Evolutionary conservation across 2,113 vertebrate genomes (phyloP).

Genomic region (Lepus timidus): DNA sequence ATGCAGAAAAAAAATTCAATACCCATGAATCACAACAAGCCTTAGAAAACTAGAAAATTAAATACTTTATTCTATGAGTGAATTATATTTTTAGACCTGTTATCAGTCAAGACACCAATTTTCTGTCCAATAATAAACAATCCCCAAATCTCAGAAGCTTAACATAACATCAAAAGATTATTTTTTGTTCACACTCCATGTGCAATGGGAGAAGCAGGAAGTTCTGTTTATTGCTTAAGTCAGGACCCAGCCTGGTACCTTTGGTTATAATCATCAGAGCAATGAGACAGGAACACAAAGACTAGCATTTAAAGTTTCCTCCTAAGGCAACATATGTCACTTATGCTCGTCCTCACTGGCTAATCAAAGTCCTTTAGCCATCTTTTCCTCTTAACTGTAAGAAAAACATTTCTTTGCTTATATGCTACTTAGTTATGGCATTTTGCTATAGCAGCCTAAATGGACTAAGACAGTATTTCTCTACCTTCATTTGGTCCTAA

Average conservation of each 20-base stretch:
- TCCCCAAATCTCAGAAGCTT: not conserved
- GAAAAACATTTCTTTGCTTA: not conserved
- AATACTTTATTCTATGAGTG: not conserved
- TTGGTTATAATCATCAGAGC: not conserved
- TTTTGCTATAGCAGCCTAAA: not conserved
- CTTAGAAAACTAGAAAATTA: conserved; percentile 27
- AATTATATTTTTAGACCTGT: conserved; percentile 22
- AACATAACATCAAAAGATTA: not conserved
- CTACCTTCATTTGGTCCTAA: conserved; percentile 16
- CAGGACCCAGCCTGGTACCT: not conserved
- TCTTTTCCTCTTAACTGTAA: not conserved
- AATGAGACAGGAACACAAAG: not conserved
- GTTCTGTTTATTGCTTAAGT: not conserved
- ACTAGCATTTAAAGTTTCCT: not conserved
- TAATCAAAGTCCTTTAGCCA: not conserved
- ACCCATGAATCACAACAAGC: not conserved
- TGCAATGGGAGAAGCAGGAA: not conserved
- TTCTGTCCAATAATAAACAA: not conserved
- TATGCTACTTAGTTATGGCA: not conserved
- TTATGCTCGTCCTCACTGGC: not conserved
- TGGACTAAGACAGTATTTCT: not conserved
- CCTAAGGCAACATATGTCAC: not conserved
- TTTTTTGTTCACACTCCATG: not conserved
- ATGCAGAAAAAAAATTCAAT: conserved; percentile 13
- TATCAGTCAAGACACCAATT: not conserved